phyloP scores from a whole-genome alignment of 2,113 vertebrate species.

The Tyto alba region DNA sequence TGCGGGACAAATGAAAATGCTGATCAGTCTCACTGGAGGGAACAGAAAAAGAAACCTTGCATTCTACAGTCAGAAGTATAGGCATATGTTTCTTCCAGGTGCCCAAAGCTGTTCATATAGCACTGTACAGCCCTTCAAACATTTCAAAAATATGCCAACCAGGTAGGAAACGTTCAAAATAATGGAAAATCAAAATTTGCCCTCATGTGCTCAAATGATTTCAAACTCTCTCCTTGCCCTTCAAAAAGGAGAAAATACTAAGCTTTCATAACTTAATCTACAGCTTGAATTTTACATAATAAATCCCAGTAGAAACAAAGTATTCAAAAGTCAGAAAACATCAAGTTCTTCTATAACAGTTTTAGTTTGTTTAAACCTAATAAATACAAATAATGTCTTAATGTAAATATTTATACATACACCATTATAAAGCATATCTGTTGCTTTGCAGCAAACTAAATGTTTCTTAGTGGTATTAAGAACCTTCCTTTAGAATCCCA shows the following conservation, averaged over 20 bases:
- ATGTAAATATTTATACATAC: not conserved
- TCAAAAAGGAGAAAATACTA: not conserved
- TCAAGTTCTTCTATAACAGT: not conserved
- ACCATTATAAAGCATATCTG: not conserved
- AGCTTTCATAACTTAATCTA: not conserved
- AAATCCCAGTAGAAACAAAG: not conserved
- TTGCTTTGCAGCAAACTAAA: not conserved
- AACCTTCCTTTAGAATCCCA: not conserved
- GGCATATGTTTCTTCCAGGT: not conserved
- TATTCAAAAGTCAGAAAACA: not conserved
- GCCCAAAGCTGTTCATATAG: not conserved
- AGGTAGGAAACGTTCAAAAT: not conserved
- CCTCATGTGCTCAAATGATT: not conserved
- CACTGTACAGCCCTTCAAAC: not conserved
- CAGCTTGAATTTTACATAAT: not conserved
- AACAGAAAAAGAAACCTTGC: not conserved
- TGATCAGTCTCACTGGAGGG: not conserved
- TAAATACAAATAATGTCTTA: not conserved
- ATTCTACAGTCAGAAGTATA: not conserved
- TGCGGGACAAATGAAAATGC: conserved; percentile 33
- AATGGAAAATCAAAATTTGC: not conserved
- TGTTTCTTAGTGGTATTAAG: not conserved
- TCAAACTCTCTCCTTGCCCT: not conserved
- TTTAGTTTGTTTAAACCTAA: not conserved
- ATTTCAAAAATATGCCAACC: not conserved